Base-by-base conservation (phyloP, 2,888 invertebrate species). In the Chymomyza caudatula region DNA sequence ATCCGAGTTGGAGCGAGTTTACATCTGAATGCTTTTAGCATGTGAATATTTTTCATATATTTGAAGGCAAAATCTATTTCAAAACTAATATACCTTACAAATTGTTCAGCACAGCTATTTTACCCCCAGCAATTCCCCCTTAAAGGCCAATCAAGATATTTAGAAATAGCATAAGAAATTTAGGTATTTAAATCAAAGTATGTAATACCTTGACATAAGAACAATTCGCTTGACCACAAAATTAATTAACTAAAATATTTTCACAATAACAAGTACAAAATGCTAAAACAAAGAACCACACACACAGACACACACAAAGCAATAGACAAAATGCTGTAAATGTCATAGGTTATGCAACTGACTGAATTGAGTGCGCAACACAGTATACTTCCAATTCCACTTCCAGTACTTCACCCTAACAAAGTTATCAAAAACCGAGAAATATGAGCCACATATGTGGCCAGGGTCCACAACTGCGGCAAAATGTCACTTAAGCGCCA, bases 241-340 rank as follows among this genome's bases (percentile, higher is more conserved):
- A 82, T 82, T 82, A 82, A 82, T 84, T 84, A 82, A 84, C 81
- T 84, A 74, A 84, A 81, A 84, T 81, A 54, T 51, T 55, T 61
- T 22, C 37, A 11, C 54, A 29, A 55, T 53, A 51, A 51, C 51
- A 60, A 60, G 37, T 51, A 17, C 29, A 53, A 51, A n/a, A 53
- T 53, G 23, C 53, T 25, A 53, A 53, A 23, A 53, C 20, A 20
- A 19, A 23, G 13, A 20, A 19, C 22, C 13, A 15, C 51, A 53
- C 23, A 23, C 25, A 25, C 3, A 68, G 62, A 65, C 71, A 58
- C 51, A 66, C 58, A 66, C 73, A 67, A 69, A 64, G 3, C 8
- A 67, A 63, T 43, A 64, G 60, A 73, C 61, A 11, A 63, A 68
- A 49, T 63, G 53, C 17, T 42, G 63, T 60, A 68, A 64, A 64